phyloP scores from a whole-genome alignment of 2,888 invertebrate species.

The Craniophora ligustri region DNA sequence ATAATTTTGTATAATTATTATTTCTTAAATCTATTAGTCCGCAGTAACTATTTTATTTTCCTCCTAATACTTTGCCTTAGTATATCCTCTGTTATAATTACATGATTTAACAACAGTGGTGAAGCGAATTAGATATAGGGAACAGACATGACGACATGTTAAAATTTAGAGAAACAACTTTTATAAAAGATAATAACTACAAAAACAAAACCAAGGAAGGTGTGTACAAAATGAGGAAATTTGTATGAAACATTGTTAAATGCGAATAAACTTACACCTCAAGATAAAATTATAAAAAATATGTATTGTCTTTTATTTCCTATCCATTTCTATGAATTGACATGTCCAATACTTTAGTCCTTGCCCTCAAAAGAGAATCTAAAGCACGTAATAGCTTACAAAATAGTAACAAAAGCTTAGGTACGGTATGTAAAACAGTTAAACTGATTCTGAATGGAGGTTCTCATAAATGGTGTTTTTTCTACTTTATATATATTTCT shows the following conservation, averaged over 20 bases:
- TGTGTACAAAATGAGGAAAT: constrained; percentile 89
- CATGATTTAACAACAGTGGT: constrained; percentile 83
- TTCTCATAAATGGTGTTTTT: no score
- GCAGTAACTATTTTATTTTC: constrained; percentile 76
- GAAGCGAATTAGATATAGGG: constrained; percentile 87
- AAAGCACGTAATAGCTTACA: no score
- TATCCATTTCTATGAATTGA: constrained; percentile 2
- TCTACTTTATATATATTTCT: no score
- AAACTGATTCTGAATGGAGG: no score
- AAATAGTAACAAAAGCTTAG: no score
- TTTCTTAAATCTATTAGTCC: constrained; percentile 74
- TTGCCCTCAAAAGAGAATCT: neutral
- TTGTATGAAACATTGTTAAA: constrained; percentile 88
- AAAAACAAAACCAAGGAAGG: constrained; percentile 85
- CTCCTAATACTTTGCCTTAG: constrained; percentile 84
- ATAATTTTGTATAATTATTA: constrained; percentile 80
- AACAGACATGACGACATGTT: constrained; percentile 88
- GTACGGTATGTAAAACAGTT: no score
- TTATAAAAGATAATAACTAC: constrained; percentile 86
- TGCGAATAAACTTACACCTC: constrained; percentile 89
- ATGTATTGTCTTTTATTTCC: constrained; percentile 77
- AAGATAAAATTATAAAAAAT: constrained; percentile 85
- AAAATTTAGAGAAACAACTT: constrained; percentile 88
- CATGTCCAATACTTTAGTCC: neutral
- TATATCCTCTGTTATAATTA: constrained; percentile 76